Conservation (phyloP, 2,888 invertebrate genomes). For the Scaptomyza caliginosa region DNA sequence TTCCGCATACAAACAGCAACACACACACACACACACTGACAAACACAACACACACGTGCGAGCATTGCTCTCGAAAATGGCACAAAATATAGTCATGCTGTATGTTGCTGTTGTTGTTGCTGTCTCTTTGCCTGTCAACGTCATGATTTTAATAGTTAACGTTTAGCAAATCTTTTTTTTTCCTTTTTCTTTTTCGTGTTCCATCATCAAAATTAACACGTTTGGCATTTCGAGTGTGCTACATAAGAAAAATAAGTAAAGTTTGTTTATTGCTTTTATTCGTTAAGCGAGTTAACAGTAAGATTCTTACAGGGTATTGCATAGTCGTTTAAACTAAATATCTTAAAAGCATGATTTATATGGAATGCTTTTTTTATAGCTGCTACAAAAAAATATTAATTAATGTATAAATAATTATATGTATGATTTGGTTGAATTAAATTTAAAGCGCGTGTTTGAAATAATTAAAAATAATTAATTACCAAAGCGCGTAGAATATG, state of each 20-base stretch:
- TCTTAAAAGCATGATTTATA: not conserved
- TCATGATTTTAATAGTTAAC: constrained; percentile 53
- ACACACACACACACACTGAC: constrained; percentile 16
- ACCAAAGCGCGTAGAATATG: not conserved
- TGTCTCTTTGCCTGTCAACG: constrained; percentile 48
- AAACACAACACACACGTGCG: constrained; percentile 48
- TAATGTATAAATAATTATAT: not conserved
- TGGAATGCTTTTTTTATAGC: not conserved
- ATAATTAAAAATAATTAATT: not conserved
- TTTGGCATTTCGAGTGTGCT: constrained; percentile 41
- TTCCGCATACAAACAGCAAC: constrained; percentile 33
- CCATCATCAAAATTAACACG: constrained; percentile 34
- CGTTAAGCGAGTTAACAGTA: constrained; percentile 37
- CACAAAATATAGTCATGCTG: constrained; percentile 59
- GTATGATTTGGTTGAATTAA: not conserved
- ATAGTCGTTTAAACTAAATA: not conserved
- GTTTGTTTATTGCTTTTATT: constrained; percentile 38
- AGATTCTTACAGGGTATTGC: not conserved
- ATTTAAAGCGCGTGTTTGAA: not conserved
- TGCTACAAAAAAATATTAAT: not conserved
- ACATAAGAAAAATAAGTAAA: constrained; percentile 16
- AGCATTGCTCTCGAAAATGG: constrained; percentile 68
- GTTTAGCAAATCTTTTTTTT: constrained; percentile 27
- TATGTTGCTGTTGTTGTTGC: constrained; percentile 13
- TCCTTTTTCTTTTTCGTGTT: no score